These are phyloP conservation scores for Polypedilum pembai DNA, from an alignment of 1,140 invertebrate genomes.

Conservation along the genomic window DNA sequence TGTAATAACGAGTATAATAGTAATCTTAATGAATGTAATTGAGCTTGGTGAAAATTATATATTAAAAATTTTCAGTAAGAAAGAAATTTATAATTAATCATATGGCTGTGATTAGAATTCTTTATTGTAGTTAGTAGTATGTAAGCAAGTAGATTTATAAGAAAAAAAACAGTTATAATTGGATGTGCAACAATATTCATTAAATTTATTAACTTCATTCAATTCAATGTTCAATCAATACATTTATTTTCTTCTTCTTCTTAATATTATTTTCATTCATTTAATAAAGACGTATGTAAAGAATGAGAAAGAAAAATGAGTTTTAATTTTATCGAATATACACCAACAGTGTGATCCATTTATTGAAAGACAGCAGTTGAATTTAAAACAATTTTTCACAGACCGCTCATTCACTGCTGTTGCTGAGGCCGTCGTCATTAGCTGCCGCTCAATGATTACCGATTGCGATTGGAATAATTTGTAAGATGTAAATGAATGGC, in stretches of 20 bases:
- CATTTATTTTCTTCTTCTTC: background rate
- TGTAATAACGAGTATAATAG: no score
- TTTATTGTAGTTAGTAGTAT: background rate
- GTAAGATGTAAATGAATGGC: constrained; percentile 1
- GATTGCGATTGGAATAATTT: background rate
- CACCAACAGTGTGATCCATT: constrained; percentile 1
- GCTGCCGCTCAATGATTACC: no score
- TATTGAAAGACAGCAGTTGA: background rate
- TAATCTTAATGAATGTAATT: no score
- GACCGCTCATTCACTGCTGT: background rate
- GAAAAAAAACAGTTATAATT: background rate
- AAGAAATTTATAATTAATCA: background rate
- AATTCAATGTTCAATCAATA: background rate
- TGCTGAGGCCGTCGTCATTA: background rate
- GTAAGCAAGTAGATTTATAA: background rate
- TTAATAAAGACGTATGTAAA: background rate
- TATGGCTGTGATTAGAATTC: constrained; percentile 12
- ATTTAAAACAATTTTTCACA: constrained; percentile 14
- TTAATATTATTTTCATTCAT: background rate
- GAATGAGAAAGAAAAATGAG: background rate
- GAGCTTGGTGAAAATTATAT: no score
- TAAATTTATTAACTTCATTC: constrained; percentile 14
- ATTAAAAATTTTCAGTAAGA: no score
- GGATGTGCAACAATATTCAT: constrained; percentile 10
- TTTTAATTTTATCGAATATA: constrained; percentile 6